These are phyloP conservation scores for Aphidius ervi DNA, from an alignment of 1,140 invertebrate species.

Conservation along the genomic window DNA sequence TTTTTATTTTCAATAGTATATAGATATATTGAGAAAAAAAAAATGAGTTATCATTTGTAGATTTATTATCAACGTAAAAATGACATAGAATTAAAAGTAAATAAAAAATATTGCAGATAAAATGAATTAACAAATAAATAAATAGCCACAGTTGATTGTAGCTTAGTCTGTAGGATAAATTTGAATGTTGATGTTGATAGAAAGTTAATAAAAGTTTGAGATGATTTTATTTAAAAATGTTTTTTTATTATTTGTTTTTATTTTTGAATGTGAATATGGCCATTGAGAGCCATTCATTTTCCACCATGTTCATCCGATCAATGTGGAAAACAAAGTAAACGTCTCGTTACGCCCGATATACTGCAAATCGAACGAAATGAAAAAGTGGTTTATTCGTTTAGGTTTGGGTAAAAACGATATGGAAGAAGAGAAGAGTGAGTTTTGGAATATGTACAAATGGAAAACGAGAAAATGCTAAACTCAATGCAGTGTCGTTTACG, in stretches of 20 bases:
- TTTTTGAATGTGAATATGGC: constrained; percentile 6
- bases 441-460: constrained; percentile 12
- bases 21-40: too few species aligned
- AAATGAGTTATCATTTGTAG: too few species aligned
- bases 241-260: not conserved
- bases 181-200: too few species aligned
- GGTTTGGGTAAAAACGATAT: constrained; percentile 6
- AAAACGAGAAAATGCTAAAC: too few species aligned
- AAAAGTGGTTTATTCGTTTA: constrained; percentile 15
- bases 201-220: not conserved
- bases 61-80: too few species aligned
- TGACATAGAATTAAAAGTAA: too few species aligned
- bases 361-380: constrained; percentile 22
- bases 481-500: constrained; percentile 22
- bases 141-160: too few species aligned
- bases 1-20: too few species aligned
- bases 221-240: not conserved
- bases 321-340: constrained; percentile 15
- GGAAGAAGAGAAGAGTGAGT: not conserved
- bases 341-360: constrained; percentile 15
- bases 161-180: too few species aligned
- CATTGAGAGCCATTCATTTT: not conserved
- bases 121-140: too few species aligned
- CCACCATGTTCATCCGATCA: not conserved
- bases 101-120: too few species aligned